phyloP scores from a whole-genome alignment of 1,140 invertebrate genomes.

The Hyphantria cunea region DNA sequence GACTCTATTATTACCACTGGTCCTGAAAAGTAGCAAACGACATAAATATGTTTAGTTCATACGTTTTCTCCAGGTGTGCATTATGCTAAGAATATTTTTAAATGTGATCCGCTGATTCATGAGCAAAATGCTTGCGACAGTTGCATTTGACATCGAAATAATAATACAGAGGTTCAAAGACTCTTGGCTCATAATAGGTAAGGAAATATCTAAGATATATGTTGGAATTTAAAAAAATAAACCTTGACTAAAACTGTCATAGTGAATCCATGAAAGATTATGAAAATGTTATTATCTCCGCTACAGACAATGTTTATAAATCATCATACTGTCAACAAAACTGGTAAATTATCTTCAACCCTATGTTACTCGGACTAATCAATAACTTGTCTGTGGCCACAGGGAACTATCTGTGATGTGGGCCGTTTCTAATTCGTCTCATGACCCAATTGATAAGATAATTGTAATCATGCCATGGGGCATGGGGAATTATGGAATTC shows the following conservation, averaged over 20 bases:
- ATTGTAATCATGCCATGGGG: slow-evolving; percentile 41
- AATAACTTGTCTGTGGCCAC: slow-evolving; percentile 14
- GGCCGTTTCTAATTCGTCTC: slow-evolving; percentile 43
- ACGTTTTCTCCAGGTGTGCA: slow-evolving; percentile 33
- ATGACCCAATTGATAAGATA: slow-evolving; percentile 47
- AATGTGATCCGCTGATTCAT: slow-evolving; percentile 28
- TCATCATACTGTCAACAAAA: no score
- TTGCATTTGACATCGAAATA: slow-evolving; percentile 62
- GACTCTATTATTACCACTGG: slow-evolving; percentile 60
- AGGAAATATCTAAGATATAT: neutral
- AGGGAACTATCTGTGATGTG: slow-evolving; percentile 20
- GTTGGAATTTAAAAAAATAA: no score
- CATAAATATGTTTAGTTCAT: slow-evolving; percentile 44
- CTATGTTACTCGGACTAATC: slow-evolving; percentile 9
- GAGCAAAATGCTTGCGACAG: slow-evolving; percentile 43
- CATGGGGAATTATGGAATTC: no score
- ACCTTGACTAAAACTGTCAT: no score
- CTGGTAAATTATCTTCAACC: no score
- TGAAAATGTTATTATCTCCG: no score
- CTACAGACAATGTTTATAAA: no score
- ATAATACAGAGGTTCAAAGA: slow-evolving; percentile 51
- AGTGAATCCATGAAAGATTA: no score
- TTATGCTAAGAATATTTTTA: slow-evolving; percentile 26
- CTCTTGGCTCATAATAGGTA: slow-evolving; percentile 28
- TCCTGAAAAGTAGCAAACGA: slow-evolving; percentile 57